A percentile compares a stretch with the other conserved stretches of the same genome.
Evolutionary conservation across 2,797 vertebrate species (phyloP).

Genomic region (Tokudaia tokunoshimensis): DNA sequence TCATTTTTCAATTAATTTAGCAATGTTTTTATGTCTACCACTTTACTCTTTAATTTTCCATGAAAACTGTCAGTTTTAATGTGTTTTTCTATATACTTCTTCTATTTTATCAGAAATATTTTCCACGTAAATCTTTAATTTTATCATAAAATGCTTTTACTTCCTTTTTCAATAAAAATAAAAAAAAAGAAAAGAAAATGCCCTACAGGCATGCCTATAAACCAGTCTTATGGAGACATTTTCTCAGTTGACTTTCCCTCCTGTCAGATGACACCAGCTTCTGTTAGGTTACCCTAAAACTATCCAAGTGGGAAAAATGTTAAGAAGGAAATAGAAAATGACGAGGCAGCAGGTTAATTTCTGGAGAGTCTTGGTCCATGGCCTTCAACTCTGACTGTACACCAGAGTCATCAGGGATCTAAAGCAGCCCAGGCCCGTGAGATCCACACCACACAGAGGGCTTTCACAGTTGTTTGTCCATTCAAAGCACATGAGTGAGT

Average conservation of each 20-base stretch:
- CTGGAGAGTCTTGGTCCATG: not conserved
- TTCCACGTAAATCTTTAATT: too few species aligned
- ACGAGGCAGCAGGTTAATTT: not conserved
- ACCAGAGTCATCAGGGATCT: not conserved
- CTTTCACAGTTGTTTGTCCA: not conserved
- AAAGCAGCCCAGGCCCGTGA: not conserved
- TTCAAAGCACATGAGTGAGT: not conserved
- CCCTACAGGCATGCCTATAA: too few species aligned
- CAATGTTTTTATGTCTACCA: too few species aligned
- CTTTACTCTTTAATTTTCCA: too few species aligned
- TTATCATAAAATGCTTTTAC: too few species aligned
- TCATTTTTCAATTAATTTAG: too few species aligned
- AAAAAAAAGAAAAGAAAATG: not conserved
- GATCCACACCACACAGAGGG: not conserved
- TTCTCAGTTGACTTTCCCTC: not conserved
- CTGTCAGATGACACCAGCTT: not conserved
- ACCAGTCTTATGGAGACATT: not conserved
- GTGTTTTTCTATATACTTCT: too few species aligned
- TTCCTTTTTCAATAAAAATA: too few species aligned
- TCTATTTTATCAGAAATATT: too few species aligned
- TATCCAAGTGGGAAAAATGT: not conserved
- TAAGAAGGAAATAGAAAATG: not conserved
- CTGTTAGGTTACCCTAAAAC: not conserved
- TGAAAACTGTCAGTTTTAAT: too few species aligned
- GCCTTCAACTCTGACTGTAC: not conserved